Conservation (phyloP, 2,888 invertebrate species). For the Thera britannica region DNA sequence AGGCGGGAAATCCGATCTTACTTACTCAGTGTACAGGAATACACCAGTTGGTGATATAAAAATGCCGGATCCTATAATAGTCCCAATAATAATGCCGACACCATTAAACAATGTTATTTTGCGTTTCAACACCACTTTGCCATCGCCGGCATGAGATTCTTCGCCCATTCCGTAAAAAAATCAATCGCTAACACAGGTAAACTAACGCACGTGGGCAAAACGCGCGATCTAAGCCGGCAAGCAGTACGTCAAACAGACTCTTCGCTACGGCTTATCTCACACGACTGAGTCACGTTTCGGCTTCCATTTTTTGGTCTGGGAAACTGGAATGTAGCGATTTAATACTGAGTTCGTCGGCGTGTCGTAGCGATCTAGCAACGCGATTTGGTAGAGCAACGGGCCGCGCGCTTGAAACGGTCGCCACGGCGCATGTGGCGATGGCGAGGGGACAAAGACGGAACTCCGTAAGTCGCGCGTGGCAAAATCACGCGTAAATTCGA, state of each 20-base stretch:
- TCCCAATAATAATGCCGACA: conserved; percentile 94
- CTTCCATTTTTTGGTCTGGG: conserved; percentile 70
- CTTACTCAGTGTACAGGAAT: conserved; percentile 86
- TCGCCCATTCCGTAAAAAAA: conserved; percentile 81
- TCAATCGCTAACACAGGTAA: conserved; percentile 72
- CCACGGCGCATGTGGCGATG: conserved; percentile 66
- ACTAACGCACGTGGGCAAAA: conserved; percentile 67
- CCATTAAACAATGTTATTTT: conserved; percentile 94
- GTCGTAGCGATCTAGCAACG: conserved; percentile 47
- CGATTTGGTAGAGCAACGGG: conserved; percentile 53
- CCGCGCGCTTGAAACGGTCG: conserved; percentile 57
- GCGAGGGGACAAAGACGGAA: conserved; percentile 17
- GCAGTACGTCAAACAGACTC: conserved; percentile 44
- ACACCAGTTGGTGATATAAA: conserved; percentile 96
- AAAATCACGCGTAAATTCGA: conserved; percentile 25
- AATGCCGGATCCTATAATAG: conserved; percentile 96
- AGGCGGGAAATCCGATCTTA: conserved; percentile 62
- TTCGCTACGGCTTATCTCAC: conserved; percentile 60
- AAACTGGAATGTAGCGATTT: conserved; percentile 65
- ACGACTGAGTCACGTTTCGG: conserved; percentile 74
- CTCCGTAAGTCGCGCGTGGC: conserved; percentile 33
- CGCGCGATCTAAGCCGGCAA: conserved; percentile 46
- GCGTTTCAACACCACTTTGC: conserved; percentile 89
- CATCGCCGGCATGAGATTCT: conserved; percentile 72
- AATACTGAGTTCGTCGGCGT: conserved; percentile 54